Base-by-base conservation (phyloP, 2,113 vertebrate genomes). In the Monopterus albus region DNA sequence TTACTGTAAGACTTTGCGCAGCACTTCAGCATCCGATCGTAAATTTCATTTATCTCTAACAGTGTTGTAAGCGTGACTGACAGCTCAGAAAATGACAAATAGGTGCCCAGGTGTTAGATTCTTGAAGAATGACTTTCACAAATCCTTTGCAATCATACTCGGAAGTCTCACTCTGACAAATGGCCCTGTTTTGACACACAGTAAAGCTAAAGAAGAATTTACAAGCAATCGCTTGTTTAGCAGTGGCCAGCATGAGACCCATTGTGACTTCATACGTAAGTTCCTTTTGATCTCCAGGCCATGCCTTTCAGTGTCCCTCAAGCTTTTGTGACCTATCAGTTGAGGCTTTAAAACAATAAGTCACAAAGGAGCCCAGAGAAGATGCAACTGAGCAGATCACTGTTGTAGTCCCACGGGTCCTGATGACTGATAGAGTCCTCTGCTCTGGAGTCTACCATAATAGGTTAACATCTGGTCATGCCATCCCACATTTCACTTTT, bases 351-450 rank as follows among this genome's bases (percentile, higher is more conserved):
- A 72, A 80, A 74, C 36, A 49, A 42, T 72, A 67, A 66, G 58
- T 83, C 69, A 71, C 71, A 65, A 75, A 86, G 75, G 50, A 76
- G 42, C 42, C 49, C 29, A 21, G 72, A 75, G 64, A 79, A 52
- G 69, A 17, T 69, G 70, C 79, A 86, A 80, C 75, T 46, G 71
- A 89, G 79, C 73, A 83, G 82, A 85, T 68, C 46, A 42, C 28
- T 26, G 47, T 28, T 53, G 25, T 39, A 31, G 55, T 79, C 87
- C 82, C 77, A 25, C 2, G 35, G 66, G 75, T 46, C 20, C 45
- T 1, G 9, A 28, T 90, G 84, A 91, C 33, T 72, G 85, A 89
- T 82, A 83, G 59, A 65, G 73, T 83, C 70, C 67, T 84, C 49
- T 58, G 53, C 55, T 68, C 47, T 53, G 52, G 53, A 77, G 50